phyloP scores from a whole-genome alignment of 2,113 vertebrate species.

The Dasyurus viverrinus region DNA sequence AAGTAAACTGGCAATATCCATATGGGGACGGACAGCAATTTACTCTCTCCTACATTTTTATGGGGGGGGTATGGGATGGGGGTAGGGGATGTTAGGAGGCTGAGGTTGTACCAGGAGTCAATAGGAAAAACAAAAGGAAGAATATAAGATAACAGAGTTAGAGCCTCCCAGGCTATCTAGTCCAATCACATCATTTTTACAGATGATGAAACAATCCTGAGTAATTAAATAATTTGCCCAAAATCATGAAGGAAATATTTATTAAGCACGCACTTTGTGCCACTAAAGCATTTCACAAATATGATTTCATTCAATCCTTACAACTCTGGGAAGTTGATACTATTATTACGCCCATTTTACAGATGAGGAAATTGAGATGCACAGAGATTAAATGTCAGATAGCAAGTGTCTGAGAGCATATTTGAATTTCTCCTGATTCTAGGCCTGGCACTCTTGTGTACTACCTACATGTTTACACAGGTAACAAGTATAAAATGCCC shows the following conservation, averaged over 20 bases:
- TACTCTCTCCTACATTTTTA: not conserved
- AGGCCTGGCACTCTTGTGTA: not conserved
- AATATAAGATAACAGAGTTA: not conserved
- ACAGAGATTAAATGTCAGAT: not conserved
- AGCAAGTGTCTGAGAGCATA: not conserved
- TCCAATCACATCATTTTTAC: not conserved
- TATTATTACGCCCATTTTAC: not conserved
- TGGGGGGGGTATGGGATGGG: too few species aligned
- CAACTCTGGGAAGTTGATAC: not conserved
- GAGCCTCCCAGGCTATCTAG: not conserved
- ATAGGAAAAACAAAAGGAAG: not conserved
- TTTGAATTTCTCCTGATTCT: not conserved
- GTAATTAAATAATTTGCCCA: not conserved
- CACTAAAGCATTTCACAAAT: not conserved
- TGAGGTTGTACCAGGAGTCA: not conserved
- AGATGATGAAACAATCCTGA: not conserved
- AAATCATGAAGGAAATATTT: not conserved
- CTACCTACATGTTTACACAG: not conserved
- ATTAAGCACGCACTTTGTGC: not conserved
- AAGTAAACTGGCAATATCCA: not conserved
- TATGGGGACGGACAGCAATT: not conserved
- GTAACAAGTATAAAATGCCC: not conserved
- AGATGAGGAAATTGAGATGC: not conserved
- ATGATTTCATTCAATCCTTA: not conserved
- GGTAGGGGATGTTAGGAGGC: not conserved